phyloP scores from a whole-genome alignment of 2,797 vertebrate genomes.

The Sandelia bainsii region DNA sequence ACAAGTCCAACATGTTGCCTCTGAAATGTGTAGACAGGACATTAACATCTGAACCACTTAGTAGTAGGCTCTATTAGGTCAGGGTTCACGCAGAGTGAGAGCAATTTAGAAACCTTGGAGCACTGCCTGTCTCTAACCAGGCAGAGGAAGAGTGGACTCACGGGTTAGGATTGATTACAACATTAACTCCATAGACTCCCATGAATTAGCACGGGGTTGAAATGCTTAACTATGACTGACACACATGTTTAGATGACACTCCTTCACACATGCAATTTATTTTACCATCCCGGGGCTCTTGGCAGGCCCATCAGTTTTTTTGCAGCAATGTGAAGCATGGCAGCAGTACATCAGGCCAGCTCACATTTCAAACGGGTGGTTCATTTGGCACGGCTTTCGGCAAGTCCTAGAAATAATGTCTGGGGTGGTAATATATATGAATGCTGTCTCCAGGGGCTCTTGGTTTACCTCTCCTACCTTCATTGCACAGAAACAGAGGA shows the following conservation, averaged over 20 bases:
- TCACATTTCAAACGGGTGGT: conserved; percentile 82
- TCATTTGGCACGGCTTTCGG: conserved; percentile 72
- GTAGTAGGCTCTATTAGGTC: conserved; percentile 65
- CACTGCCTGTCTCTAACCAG: conserved; percentile 80
- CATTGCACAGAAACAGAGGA: conserved; percentile 74
- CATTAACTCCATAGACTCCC: conserved; percentile 69
- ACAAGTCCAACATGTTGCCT: conserved; percentile 33
- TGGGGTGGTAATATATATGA: conserved; percentile 83
- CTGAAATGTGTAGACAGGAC: conserved; percentile 42
- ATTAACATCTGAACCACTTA: conserved; percentile 59
- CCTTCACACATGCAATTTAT: conserved; percentile 71
- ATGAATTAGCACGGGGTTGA: conserved; percentile 71
- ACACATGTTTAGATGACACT: conserved; percentile 71
- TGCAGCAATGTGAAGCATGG: conserved; percentile 74
- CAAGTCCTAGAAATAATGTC: conserved; percentile 84
- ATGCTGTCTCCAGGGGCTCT: conserved; percentile 82
- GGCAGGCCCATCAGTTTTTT: conserved; percentile 70
- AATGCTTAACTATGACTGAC: conserved; percentile 75
- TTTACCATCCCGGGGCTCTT: conserved; percentile 67
- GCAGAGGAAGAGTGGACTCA: conserved; percentile 66
- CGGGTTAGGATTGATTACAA: conserved; percentile 74
- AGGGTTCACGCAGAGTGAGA: conserved; percentile 63
- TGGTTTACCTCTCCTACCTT: conserved; percentile 59
- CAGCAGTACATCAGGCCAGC: conserved; percentile 71
- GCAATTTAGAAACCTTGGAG: conserved; percentile 77